A percentile compares a stretch with the other conserved stretches of the same genome.
Evolutionary conservation across 1,140 invertebrate species (phyloP).

Genomic region (Halictus rubicundus): DNA sequence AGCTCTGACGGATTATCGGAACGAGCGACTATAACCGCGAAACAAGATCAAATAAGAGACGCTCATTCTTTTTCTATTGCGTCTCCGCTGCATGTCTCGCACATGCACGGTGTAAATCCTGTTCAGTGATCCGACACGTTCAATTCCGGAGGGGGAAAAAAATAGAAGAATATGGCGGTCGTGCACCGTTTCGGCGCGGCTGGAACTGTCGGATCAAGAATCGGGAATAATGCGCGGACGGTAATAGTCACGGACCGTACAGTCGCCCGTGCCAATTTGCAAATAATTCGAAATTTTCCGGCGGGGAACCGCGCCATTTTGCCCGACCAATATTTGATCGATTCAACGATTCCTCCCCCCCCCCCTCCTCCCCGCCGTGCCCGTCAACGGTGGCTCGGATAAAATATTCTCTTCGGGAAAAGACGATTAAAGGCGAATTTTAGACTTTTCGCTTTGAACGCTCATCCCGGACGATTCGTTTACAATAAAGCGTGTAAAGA

Average conservation of each 20-base stretch:
- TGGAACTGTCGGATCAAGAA: constrained; percentile 32
- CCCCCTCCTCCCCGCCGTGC: no score
- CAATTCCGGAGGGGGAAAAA: neutral
- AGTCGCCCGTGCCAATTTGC: constrained; percentile 31
- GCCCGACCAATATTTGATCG: constrained; percentile 32
- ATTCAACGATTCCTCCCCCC: constrained; percentile 18
- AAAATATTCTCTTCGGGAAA: constrained; percentile 27
- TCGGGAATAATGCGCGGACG: constrained; percentile 19
- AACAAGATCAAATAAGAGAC: no score
- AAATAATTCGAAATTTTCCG: constrained; percentile 45
- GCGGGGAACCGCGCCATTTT: constrained; percentile 28
- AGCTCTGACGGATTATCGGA: no score
- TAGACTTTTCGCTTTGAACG: no score
- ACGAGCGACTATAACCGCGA: no score
- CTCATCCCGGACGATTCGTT: no score
- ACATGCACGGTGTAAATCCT: no score
- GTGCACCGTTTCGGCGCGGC: neutral
- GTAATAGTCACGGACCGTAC: constrained; percentile 21
- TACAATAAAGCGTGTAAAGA: no score
- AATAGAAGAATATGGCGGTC: neutral
- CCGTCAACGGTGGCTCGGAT: neutral
- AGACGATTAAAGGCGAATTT: neutral
- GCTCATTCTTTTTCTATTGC: no score
- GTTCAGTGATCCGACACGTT: no score
- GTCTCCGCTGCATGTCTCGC: no score